phyloP scores from a whole-genome alignment of 2,797 vertebrate species.

The Ambastaia sidthimunki region DNA sequence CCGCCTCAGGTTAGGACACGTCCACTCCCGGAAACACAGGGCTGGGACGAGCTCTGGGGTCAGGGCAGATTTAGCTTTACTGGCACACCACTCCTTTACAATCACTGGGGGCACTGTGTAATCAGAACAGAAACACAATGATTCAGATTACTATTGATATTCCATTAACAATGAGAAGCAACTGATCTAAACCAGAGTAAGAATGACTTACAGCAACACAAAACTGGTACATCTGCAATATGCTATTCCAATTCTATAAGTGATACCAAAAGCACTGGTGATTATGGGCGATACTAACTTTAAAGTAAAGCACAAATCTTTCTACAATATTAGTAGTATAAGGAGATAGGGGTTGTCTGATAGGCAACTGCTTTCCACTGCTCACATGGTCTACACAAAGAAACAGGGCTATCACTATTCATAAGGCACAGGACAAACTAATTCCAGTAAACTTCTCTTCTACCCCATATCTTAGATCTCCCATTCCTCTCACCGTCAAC shows the following conservation, averaged over 20 bases:
- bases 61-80: slow-evolving; percentile 91
- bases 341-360: no score
- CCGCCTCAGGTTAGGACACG: slow-evolving; percentile 89
- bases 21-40: slow-evolving; percentile 92
- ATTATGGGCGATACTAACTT: no score
- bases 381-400: no score
- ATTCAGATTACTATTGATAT: background rate
- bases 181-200: background rate
- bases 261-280: no score
- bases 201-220: background rate
- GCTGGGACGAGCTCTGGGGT: slow-evolving; percentile 91
- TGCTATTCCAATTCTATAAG: no score
- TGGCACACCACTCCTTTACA: slow-evolving; percentile 92
- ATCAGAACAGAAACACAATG: slow-evolving; percentile 3
- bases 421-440: no score
- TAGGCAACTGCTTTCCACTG: no score
- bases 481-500: slow-evolving; percentile 76
- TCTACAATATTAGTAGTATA: no score
- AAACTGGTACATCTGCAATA: background rate
- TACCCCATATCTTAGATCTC: background rate
- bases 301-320: no score
- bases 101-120: slow-evolving; percentile 87
- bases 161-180: background rate
- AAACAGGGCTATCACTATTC: no score
- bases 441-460: no score